Conservation (phyloP, 2,113 vertebrate genomes). For the Chelonoidis abingdonii region DNA sequence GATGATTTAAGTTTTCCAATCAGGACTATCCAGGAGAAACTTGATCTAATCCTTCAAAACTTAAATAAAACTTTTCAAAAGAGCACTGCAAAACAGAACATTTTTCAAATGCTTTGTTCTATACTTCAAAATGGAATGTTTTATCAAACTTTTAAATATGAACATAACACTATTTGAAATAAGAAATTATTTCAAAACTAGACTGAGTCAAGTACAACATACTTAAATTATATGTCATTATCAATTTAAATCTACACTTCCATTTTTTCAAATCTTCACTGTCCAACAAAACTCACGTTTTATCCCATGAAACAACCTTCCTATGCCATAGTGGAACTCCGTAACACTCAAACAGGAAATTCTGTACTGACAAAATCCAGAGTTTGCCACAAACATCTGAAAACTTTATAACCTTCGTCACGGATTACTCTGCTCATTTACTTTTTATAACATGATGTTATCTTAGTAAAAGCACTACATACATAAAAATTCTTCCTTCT, state of each 20-base stretch:
- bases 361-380: slow-evolving; percentile 2
- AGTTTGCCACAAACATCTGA: neutral
- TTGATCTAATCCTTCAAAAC: accelerated
- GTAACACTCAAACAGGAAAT: neutral
- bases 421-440: neutral
- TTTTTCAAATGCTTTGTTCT: neutral
- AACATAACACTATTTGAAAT: neutral
- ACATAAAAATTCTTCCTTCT: neutral
- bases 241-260: neutral
- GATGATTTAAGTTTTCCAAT: neutral
- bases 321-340: neutral
- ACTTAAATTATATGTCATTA: neutral
- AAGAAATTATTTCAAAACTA: neutral
- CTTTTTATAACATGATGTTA: slow-evolving; percentile 4
- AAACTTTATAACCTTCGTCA: slow-evolving; percentile 35
- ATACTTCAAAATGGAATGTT: neutral
- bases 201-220: neutral
- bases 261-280: neutral
- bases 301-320: neutral
- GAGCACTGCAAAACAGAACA: neutral
- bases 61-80: neutral
- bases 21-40: neutral
- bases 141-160: neutral
- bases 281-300: neutral
- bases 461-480: neutral